Conservation (phyloP, 2,113 vertebrate genomes). For the Crotalus helleri region DNA sequence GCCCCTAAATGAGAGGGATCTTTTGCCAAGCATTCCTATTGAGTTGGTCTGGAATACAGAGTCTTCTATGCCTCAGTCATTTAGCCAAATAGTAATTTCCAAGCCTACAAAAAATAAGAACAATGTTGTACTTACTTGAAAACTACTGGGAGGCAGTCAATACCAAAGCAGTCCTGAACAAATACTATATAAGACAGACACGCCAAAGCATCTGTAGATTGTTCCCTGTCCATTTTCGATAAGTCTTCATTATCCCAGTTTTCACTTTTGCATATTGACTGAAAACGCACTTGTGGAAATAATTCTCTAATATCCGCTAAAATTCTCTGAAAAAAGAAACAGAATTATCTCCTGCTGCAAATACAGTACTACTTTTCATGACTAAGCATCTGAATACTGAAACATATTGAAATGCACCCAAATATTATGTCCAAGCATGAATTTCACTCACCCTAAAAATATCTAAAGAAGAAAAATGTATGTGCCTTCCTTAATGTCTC, state of each 20-base stretch:
- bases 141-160: slow-evolving; percentile 81
- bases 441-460: neutral
- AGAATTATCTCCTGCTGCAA: neutral
- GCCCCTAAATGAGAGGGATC: neutral
- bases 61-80: neutral
- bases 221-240: slow-evolving; percentile 63
- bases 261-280: slow-evolving; percentile 52
- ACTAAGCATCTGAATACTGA: neutral
- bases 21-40: neutral
- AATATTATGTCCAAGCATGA: neutral
- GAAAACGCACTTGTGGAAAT: slow-evolving; percentile 63
- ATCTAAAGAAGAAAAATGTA: neutral
- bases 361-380: neutral
- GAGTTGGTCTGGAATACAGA: neutral
- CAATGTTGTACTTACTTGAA: slow-evolving; percentile 76
- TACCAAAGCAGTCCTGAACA: slow-evolving; percentile 79
- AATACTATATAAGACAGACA: slow-evolving; percentile 90
- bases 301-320: slow-evolving; percentile 66
- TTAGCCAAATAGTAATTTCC: neutral
- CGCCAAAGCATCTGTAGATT: slow-evolving; percentile 77
- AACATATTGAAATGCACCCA: neutral
- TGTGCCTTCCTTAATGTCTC: neutral
- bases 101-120: neutral
- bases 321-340: slow-evolving; percentile 63
- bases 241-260: slow-evolving; percentile 67